phyloP scores from a whole-genome alignment of 2,113 vertebrate species.

The Rhynchomys soricoides region DNA sequence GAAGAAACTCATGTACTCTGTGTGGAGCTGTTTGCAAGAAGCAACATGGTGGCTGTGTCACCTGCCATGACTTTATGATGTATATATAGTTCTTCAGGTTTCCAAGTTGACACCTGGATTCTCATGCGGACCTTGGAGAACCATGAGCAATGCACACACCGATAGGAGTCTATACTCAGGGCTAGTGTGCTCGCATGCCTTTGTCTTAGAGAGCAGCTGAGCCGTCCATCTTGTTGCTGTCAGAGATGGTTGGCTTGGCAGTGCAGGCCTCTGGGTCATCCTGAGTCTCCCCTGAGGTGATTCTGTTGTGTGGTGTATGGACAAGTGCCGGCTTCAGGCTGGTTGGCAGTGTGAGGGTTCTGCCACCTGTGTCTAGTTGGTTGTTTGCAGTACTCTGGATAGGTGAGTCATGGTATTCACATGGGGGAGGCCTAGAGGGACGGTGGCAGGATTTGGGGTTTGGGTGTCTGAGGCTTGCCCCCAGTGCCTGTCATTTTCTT shows the following conservation, averaged over 20 bases:
- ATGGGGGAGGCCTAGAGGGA: neutral
- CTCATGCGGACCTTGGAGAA: neutral
- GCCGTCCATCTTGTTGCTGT: neutral
- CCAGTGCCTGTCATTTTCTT: neutral
- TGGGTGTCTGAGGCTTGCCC: neutral
- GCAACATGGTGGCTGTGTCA: neutral
- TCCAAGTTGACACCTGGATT: neutral
- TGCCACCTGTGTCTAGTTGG: neutral
- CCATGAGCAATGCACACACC: neutral
- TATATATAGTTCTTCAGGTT: neutral
- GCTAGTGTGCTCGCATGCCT: rapidly evolving
- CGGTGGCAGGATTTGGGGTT: neutral
- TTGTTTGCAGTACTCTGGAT: neutral
- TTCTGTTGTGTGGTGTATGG: rapidly evolving
- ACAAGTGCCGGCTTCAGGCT: rapidly evolving
- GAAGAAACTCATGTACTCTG: neutral
- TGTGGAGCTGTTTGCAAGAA: neutral
- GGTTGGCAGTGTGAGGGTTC: rapidly evolving
- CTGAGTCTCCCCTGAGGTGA: neutral
- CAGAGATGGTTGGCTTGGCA: neutral
- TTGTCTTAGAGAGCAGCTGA: neutral
- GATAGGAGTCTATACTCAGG: neutral
- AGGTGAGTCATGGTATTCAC: too few relatives aligned
- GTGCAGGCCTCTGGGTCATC: too few relatives aligned
- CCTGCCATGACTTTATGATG: neutral